phyloP scores from a whole-genome alignment of 1,140 invertebrate species.

The Eciton burchellii region DNA sequence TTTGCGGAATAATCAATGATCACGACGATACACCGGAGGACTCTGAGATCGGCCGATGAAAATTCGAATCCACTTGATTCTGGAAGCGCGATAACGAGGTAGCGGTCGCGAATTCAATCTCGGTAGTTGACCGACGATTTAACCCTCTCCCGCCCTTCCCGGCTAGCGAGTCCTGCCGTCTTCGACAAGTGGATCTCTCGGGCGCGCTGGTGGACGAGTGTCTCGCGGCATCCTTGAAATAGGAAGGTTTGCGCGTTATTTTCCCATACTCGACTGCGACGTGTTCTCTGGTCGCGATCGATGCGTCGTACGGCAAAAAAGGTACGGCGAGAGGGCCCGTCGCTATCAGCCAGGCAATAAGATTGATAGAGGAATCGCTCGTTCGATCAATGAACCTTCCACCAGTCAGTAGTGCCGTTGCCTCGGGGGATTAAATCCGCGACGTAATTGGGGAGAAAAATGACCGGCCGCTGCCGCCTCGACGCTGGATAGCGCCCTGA shows the following conservation, averaged over 20 bases:
- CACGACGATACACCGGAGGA: conserved; percentile 42
- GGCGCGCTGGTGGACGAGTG: conserved; percentile 2
- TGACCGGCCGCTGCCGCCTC: conserved; percentile 31
- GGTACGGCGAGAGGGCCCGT: conserved; percentile 1
- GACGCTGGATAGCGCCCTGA: conserved; percentile 42
- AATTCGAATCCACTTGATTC: conserved; percentile 61
- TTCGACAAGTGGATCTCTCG: conserved; percentile 27
- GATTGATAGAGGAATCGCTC: conserved; percentile 68
- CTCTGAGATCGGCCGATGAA: conserved; percentile 45
- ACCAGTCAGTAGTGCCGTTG: conserved; percentile 36
- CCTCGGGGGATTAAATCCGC: conserved; percentile 65
- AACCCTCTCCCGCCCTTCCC: conserved; percentile 64
- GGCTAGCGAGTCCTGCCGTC: conserved; percentile 39
- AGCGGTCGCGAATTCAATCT: conserved; percentile 77
- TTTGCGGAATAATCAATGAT: conserved; percentile 49
- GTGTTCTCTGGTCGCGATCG: conserved; percentile 18
- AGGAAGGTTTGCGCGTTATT: conserved; percentile 51
- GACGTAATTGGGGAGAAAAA: conserved; percentile 65
- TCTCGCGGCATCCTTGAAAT: conserved; percentile 30
- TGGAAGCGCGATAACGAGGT: conserved; percentile 58
- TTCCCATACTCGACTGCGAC: conserved; percentile 30
- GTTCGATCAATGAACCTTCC: conserved; percentile 40
- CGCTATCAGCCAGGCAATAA: conserved; percentile 24
- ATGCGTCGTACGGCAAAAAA: conserved; percentile 34
- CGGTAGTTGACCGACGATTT: conserved; percentile 72